These are phyloP conservation scores for Gorilla gorilla DNA, from an alignment of 2,113 vertebrate genomes.

Conservation along the genomic window DNA sequence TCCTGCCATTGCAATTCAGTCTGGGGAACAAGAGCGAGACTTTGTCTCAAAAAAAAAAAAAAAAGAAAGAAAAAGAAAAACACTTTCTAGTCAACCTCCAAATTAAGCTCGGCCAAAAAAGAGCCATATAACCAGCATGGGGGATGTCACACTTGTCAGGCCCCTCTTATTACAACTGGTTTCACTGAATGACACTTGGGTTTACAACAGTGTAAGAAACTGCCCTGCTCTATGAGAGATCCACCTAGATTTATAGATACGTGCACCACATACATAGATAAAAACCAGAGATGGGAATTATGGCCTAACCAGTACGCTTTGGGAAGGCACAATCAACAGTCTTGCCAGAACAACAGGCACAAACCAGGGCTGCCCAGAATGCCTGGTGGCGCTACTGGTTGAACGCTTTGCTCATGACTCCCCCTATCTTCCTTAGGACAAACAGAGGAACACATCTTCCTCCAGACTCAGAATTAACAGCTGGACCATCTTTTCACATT, in stretches of 20 bases:
- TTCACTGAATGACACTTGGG: not conserved
- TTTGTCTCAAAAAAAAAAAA: no score
- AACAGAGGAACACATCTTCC: not conserved
- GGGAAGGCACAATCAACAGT: no score
- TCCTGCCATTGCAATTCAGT: no score
- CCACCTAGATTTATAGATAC: not conserved
- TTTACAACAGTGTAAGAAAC: not conserved
- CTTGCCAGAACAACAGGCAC: not conserved
- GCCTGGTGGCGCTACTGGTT: accelerated
- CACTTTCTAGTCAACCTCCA: not conserved
- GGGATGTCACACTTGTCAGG: no score
- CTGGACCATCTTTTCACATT: not conserved
- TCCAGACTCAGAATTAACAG: not conserved
- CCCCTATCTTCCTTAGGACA: not conserved
- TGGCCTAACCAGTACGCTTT: not conserved
- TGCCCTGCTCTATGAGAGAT: not conserved
- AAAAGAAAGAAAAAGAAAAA: not conserved
- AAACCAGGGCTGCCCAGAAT: not conserved
- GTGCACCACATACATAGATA: not conserved
- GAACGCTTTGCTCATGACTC: accelerated
- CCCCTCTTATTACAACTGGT: not conserved
- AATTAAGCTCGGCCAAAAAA: not conserved
- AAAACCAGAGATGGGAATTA: no score
- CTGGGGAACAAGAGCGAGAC: no score
- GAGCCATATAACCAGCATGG: not conserved